Base-by-base conservation (phyloP, 1,140 invertebrate genomes). In the Magallana gigas region DNA sequence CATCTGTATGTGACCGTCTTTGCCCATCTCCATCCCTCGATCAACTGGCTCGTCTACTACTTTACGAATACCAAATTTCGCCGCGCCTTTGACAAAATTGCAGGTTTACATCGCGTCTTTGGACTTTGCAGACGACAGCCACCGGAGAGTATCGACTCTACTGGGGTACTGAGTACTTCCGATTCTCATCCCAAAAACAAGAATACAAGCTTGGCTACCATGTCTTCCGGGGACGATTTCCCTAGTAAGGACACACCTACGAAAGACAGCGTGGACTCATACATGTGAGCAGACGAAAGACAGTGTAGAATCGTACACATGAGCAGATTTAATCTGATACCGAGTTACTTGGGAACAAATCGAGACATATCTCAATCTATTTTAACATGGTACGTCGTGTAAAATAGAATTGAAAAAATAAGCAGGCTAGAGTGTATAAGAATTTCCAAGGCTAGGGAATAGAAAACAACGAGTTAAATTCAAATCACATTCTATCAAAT, bases 41-140 rank as follows among this genome's bases (percentile, higher is more conserved):
- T 92, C 1, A 92, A 92, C 84, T 91, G 90, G 89, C 83, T 92
- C 2, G 89, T 92, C 12, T 92, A 92, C 82, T 90, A 90, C 36
- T 56, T 85, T 23, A 92, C 91, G 12, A 90, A 92, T 64, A 89
- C 71, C 59, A 90, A 92, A 57, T 91, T 92, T 84, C 80, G 81
- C 18, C 56, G 60, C 11, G 92, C 92, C 11, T 92, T 91, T 81
- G 68, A 87, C 62, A 80, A 57, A 58, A 64, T 90, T 23, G 71
- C 87, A 56, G 76, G 76, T 64, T 58, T 90, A 18, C 85, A 87
- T 56, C 48, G 16, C 56, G 57, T 81, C 14, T 85, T 87, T 60
- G 36, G 64, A n/a, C 36, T 64, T 57, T 86, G 59, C 58, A 83
- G 57, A 76, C 68, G 48, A 18, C 14, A 29, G 8, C 2, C 6